Evolutionary conservation across 1,140 invertebrate genomes (phyloP).

Genomic region (Papilio machaon): DNA sequence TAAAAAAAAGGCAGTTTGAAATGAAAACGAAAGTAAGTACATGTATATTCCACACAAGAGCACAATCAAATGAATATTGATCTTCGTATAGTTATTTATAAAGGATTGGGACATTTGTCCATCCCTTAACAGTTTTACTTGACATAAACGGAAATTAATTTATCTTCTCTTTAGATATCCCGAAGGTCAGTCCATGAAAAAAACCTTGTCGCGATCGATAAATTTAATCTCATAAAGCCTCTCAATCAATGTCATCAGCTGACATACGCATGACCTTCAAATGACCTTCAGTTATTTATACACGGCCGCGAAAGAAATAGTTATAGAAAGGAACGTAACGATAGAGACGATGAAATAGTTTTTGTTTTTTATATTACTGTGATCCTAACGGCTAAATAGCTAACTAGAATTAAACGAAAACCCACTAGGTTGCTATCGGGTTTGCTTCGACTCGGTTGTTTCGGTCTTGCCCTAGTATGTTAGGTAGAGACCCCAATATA

Average conservation of each 20-base stretch:
- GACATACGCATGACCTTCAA: slow-evolving; percentile 7
- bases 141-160: slow-evolving; percentile 20
- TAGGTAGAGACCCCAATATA: no score
- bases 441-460: no score
- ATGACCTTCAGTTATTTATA: slow-evolving; percentile 16
- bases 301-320: background rate
- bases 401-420: no score
- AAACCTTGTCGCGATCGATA: slow-evolving; percentile 20
- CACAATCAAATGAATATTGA: background rate
- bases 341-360: background rate
- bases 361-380: no score
- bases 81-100: background rate
- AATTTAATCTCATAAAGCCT: slow-evolving; percentile 33
- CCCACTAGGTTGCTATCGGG: no score
- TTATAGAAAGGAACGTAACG: background rate
- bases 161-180: slow-evolving; percentile 17
- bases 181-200: slow-evolving; percentile 6
- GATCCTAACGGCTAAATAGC: no score
- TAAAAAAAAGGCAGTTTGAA: no score
- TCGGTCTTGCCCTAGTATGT: no score
- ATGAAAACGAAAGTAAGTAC: no score
- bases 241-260: slow-evolving; percentile 32
- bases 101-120: background rate
- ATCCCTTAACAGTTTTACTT: background rate
- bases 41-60: background rate